A percentile compares a stretch with the other conserved stretches of the same genome.
Evolutionary conservation across 2,888 invertebrate species (phyloP).

Genomic region (Dryomyza anilis): DNA sequence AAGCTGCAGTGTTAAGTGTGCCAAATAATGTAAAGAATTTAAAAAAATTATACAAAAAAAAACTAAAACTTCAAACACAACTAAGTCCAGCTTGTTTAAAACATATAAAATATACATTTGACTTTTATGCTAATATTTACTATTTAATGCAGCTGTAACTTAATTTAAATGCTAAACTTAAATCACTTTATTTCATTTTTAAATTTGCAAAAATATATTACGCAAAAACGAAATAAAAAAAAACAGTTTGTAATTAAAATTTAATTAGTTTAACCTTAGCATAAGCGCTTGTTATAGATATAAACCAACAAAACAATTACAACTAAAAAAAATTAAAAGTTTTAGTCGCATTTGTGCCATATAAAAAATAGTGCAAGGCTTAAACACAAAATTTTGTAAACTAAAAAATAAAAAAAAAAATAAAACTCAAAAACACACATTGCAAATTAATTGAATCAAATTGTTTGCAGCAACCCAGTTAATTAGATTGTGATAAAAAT

Average conservation of each 20-base stretch:
- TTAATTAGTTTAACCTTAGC: neutral
- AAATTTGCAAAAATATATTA: too few species aligned
- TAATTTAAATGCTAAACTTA: neutral
- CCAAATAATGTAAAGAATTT: conserved; percentile 48
- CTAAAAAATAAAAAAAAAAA: neutral
- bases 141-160: neutral
- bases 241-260: too few species aligned
- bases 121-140: neutral
- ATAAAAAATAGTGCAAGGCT: neutral
- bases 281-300: neutral
- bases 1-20: conserved; percentile 49
- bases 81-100: neutral
- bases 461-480: conserved; percentile 3
- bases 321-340: neutral
- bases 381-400: neutral
- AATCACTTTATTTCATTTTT: neutral
- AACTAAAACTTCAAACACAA: neutral
- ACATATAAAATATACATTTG: neutral
- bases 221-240: too few species aligned
- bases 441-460: neutral
- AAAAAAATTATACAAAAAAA: neutral
- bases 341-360: neutral
- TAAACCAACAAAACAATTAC: neutral
- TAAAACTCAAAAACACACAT: neutral
- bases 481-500: conserved; percentile 22